phyloP scores from a whole-genome alignment of 1,140 invertebrate genomes.

The Andricus grossulariae region DNA sequence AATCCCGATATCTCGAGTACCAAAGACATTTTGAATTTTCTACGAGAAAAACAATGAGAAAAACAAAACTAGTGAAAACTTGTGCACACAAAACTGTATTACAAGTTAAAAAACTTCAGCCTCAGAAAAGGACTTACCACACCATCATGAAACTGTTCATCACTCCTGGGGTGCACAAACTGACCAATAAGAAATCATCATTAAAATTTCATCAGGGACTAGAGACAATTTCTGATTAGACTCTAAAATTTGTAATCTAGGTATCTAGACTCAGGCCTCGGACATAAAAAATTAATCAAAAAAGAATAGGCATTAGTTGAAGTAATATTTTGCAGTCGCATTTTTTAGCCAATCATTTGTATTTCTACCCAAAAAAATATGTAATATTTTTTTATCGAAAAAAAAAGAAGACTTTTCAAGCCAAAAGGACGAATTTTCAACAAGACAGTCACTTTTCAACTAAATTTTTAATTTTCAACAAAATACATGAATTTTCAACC shows the following conservation, averaged over 20 bases:
- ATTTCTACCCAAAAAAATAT: no score
- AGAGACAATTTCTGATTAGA: slow-evolving; percentile 35
- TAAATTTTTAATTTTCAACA: no score
- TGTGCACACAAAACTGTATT: slow-evolving; percentile 77
- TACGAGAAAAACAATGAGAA: slow-evolving; percentile 18
- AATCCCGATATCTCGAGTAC: slow-evolving; percentile 18
- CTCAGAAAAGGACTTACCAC: slow-evolving; percentile 84
- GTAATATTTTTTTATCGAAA: no score
- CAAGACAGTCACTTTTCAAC: no score
- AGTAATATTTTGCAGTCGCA: no score
- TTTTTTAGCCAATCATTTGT: no score
- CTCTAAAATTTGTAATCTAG: neutral
- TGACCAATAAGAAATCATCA: slow-evolving; percentile 77
- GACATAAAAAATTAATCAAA: no score
- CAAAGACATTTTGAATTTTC: slow-evolving; percentile 31
- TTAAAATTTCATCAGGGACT: slow-evolving; percentile 62
- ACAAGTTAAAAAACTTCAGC: slow-evolving; percentile 61
- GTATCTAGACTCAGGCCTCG: no score
- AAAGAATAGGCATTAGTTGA: no score
- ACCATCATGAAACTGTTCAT: slow-evolving; percentile 92
- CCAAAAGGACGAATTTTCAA: no score
- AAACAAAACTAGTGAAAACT: slow-evolving; percentile 68
- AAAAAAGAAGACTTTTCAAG: no score
- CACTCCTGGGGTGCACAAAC: slow-evolving; percentile 89
- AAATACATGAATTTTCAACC: no score